Conservation (phyloP, 2,797 vertebrate species). For the Mustela erminea region DNA sequence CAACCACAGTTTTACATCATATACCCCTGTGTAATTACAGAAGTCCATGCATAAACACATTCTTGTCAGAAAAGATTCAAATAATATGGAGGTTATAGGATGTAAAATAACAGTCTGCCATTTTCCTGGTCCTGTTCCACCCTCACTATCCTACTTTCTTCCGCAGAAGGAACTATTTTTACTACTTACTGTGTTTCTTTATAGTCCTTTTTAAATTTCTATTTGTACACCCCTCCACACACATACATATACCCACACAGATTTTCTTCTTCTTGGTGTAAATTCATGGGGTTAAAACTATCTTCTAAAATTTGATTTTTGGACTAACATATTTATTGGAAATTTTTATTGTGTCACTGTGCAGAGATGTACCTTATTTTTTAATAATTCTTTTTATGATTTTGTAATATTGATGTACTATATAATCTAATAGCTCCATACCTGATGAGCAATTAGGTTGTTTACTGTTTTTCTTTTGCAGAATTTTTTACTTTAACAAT, state of each 20-base stretch:
- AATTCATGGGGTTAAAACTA: not conserved
- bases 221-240: not conserved
- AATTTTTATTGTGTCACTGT: not conserved
- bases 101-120: not conserved
- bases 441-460: not conserved
- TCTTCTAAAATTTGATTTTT: not conserved
- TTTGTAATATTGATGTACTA: not conserved
- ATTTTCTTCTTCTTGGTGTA: not conserved
- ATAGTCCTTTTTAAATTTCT: not conserved
- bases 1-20: not conserved
- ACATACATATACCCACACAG: not conserved
- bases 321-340: not conserved
- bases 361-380: not conserved
- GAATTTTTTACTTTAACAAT: not conserved
- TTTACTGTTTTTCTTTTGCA: not conserved
- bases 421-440: not conserved
- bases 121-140: not conserved
- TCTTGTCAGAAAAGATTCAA: not conserved
- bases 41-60: not conserved
- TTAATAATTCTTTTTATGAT: not conserved
- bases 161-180: not conserved
- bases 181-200: not conserved
- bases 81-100: not conserved
- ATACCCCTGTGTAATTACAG: not conserved
- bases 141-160: not conserved